Base-by-base conservation (phyloP, 2,888 invertebrate species). In the Drosophila lutescens region DNA sequence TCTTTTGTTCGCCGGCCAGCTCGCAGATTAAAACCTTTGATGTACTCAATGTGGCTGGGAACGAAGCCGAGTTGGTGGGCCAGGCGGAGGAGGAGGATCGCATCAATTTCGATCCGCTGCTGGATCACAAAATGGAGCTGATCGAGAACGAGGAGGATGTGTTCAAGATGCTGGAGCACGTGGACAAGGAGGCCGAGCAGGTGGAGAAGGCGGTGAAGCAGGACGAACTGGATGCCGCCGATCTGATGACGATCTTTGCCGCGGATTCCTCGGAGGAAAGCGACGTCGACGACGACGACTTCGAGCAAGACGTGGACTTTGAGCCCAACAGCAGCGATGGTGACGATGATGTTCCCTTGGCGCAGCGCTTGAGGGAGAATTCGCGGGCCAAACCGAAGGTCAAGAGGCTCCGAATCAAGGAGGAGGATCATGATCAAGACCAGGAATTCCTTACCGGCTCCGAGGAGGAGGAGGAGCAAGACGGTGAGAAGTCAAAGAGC, bases 121-220 rank as follows among this genome's bases (percentile, higher is more conserved):
- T 90, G 2, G 91, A 90, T 60, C 86, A 89, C 44, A 90, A 90
- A 38, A 84, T 89, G 82, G 91, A 90, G 61, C 70, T 90, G 9
- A 83, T 90, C 49, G 91, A 90, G 36, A 91, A 90, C 40, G 91
- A 90, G 49, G 90, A 90, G 43, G 90, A 90, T 65, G 90, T 90
- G 0, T 91, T 90, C 30, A 90, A 90, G 66, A 91, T 90, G 90
- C 65, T 90, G 36, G 91, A 91, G 67, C 83, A 80, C 55, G 90
- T 90, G 4, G 90, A 90, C 49, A 90, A 91, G 51, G 86, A 91
- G 51, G 89, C 80, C 8, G 78, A 89, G 56, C 72, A 80, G 38
- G 84, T 59, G 4, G 78, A 82, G 10, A 77, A 81, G 4, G 72
- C 77, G 41, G 82, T 81, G 1, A 77, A 86, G 34, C 67, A 75